Percentiles rank a stretch among this genome's conserved stretches.
Conservation (phyloP, 2,888 invertebrate species). For the Idaea aversata region DNA sequence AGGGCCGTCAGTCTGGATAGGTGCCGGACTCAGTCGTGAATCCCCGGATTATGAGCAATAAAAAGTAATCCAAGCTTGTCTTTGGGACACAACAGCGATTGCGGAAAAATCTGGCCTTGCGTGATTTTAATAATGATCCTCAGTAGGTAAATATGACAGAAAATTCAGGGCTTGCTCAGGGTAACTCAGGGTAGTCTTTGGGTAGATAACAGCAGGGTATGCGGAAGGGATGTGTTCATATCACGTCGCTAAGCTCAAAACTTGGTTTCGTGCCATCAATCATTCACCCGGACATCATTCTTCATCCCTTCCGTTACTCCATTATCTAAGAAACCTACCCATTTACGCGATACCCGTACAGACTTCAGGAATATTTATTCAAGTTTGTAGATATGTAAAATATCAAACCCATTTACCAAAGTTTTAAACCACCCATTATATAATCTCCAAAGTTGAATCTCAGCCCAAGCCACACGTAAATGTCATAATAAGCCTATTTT, state of each 20-base stretch:
- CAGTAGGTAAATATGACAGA: not conserved
- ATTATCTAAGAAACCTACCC: not conserved
- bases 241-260: not conserved
- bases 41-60: slow-evolving; percentile 66
- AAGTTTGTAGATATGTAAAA: not conserved
- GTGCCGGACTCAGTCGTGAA: slow-evolving; percentile 54
- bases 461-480: not conserved
- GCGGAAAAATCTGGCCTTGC: slow-evolving; percentile 4
- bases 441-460: slow-evolving; percentile 16
- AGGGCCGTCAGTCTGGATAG: slow-evolving; percentile 39
- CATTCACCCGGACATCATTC: not conserved
- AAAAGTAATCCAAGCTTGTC: slow-evolving; percentile 61
- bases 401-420: not conserved
- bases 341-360: not conserved
- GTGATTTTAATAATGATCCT: not conserved
- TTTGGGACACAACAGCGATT: slow-evolving; percentile 27
- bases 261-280: not conserved
- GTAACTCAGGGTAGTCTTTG: not conserved
- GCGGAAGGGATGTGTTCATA: not conserved
- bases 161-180: not conserved
- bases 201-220: not conserved
- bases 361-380: not conserved
- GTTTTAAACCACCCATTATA: slow-evolving; percentile 8
- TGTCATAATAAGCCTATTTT: slow-evolving; percentile 20
- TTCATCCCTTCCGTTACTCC: not conserved